Percentiles rank a stretch among this genome's conserved stretches.
These are phyloP conservation scores for Sarcoramphus papa DNA, from an alignment of 2,797 vertebrate species.

Conservation along the genomic window DNA sequence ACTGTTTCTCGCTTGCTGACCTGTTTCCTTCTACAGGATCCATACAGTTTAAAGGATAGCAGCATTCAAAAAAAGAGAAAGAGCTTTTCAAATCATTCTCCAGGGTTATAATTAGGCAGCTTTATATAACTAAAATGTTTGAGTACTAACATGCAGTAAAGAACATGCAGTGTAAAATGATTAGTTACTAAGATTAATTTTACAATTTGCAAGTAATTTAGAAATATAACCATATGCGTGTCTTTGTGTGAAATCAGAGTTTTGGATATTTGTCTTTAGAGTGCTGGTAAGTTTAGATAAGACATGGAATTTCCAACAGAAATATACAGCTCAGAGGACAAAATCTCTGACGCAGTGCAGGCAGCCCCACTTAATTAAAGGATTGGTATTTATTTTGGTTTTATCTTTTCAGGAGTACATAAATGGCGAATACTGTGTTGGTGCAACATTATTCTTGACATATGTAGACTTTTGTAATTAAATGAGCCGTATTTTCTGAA, in stretches of 20 bases:
- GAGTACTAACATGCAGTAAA: background rate
- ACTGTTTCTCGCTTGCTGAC: background rate
- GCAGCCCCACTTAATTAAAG: background rate
- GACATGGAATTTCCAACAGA: background rate
- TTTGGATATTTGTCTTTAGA: background rate
- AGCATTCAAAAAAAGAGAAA: background rate
- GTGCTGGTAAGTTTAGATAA: background rate
- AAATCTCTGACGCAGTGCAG: background rate
- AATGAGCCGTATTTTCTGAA: background rate
- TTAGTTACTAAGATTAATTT: background rate
- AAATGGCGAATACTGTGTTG: background rate
- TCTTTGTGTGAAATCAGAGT: background rate
- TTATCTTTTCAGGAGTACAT: background rate
- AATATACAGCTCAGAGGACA: background rate
- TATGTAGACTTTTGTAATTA: background rate
- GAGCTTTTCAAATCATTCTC: background rate
- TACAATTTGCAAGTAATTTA: background rate
- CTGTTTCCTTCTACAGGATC: background rate
- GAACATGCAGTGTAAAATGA: background rate
- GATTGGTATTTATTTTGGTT: background rate
- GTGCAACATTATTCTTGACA: background rate
- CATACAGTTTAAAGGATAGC: background rate
- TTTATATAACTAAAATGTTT: background rate
- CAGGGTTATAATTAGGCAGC: background rate
- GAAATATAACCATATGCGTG: background rate